Percentiles rank a stretch among this genome's conserved stretches.
Conservation (phyloP, 2,113 vertebrate genomes). For the Anguilla rostrata region DNA sequence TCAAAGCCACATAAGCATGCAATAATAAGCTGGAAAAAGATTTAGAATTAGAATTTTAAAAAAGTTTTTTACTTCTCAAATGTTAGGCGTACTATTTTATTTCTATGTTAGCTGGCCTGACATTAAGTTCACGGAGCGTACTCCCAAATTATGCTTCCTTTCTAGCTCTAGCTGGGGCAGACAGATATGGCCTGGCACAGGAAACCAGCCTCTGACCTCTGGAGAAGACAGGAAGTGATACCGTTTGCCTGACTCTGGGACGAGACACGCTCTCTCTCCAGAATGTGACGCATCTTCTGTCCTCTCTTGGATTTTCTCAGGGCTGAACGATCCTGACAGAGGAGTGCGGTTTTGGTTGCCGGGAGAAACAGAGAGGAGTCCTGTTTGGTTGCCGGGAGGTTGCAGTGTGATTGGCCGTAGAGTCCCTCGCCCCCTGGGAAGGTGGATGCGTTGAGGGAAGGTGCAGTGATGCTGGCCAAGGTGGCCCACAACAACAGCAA, state of each 20-base stretch:
- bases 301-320: neutral
- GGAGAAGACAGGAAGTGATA: neutral
- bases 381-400: neutral
- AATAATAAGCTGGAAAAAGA: neutral
- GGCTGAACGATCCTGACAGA: neutral
- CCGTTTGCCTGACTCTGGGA: neutral
- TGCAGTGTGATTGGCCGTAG: neutral
- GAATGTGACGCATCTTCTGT: neutral
- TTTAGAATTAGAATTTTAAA: too few relatives aligned
- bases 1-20: neutral
- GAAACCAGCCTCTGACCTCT: neutral
- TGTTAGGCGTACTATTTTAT: too few relatives aligned
- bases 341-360: neutral
- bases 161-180: neutral
- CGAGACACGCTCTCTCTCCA: neutral
- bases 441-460: neutral
- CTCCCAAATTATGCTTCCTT: neutral
- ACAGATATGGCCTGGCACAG: neutral
- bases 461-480: conserved; percentile 12
- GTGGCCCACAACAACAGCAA: conserved; percentile 37
- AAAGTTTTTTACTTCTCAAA: neutral
- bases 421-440: neutral
- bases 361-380: neutral
- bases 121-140: neutral
- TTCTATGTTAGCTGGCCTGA: neutral